Evolutionary conservation across 92 coral and sea anemone species (phyloP).

Genomic region (Muricea muricata): DNA sequence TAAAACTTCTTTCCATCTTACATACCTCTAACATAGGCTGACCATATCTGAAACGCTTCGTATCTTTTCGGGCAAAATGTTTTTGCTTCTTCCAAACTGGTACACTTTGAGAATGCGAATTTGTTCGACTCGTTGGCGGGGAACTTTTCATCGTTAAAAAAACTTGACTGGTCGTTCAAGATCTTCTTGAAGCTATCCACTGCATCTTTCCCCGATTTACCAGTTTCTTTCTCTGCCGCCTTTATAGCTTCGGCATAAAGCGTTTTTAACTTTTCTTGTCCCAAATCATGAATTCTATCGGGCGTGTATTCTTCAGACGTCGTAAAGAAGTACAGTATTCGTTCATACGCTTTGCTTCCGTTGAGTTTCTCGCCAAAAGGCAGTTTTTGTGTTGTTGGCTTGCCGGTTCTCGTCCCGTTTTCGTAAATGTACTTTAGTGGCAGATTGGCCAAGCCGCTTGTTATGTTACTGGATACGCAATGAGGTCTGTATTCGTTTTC

Average conservation of each 20-base stretch:
- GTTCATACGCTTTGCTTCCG: slow-evolving; percentile 85
- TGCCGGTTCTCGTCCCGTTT: slow-evolving; percentile 68
- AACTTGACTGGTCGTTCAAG: slow-evolving; percentile 79
- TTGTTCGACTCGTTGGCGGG: slow-evolving; percentile 86
- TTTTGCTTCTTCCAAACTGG: slow-evolving; percentile 72
- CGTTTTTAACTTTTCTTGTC: slow-evolving; percentile 63
- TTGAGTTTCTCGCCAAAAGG: slow-evolving; percentile 76
- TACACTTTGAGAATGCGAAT: slow-evolving; percentile 79
- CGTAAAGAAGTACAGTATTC: slow-evolving; percentile 86
- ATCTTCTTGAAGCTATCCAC: slow-evolving; percentile 73
- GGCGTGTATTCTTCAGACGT: slow-evolving; percentile 77
- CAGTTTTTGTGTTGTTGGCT: slow-evolving; percentile 67
- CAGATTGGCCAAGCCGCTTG: slow-evolving; percentile 91
- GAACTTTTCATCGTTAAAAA: slow-evolving; percentile 83
- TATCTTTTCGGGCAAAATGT: slow-evolving; percentile 82
- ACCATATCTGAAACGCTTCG: slow-evolving; percentile 89
- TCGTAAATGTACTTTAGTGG: slow-evolving; percentile 79
- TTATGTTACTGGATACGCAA: slow-evolving; percentile 91
- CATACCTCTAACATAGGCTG: slow-evolving; percentile 85
- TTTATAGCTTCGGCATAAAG: slow-evolving; percentile 82
- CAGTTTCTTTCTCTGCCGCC: slow-evolving; percentile 75
- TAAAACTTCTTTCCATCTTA: too few species aligned
- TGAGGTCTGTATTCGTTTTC: slow-evolving; percentile 73
- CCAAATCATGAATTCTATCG: slow-evolving; percentile 72
- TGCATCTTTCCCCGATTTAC: slow-evolving; percentile 61